Base-by-base conservation (phyloP, 37 sponge, comb jelly and placozoan species). In the Oopsacas minuta region DNA sequence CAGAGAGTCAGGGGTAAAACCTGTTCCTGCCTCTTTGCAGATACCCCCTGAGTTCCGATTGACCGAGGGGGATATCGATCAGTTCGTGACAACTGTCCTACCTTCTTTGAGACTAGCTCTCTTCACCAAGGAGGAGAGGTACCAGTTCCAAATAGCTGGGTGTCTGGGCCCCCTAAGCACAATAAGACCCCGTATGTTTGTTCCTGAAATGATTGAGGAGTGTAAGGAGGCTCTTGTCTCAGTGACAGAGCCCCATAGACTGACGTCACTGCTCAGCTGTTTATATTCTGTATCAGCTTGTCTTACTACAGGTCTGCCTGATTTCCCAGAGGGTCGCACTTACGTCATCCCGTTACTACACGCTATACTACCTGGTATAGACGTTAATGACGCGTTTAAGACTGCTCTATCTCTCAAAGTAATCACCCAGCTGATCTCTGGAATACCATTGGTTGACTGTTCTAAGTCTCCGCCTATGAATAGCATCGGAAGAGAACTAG, bases 231-330 rank as follows among this genome's bases (percentile, higher is more conserved):
- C 92, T n/a, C 81, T 97, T 17, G 92, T 87, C 52, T 94, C 95
- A 0, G 82, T 97, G 85, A 92, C 90, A 37, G 98, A 97, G 86
- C 98, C 95, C 17, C 98, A 97, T 83, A 92, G 92, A 52, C 53
- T 97, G 34, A 83, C 81, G 0, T 88, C 95, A 17, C 88, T 89
- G 28, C 90, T 97, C 34, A 85, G 83, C 85, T 93, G 95, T 85
- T 69, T 94, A 37, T 46, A 92, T 12, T 88, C 83, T 0, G 89
- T 94, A 3, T 61, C 75, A 25, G 75, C 75, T 34, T 61, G 75
- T n/a, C 75, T 61, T 34, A 61, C 75, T 34, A 61, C 75, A 25
- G 75, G 75, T 83, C 37, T 25, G 53, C 37, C 35, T 42, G 85
- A 85, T 38, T 61, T 86, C 75, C 90, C 93, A 23, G 93, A 92